These are phyloP conservation scores for Alsophila aescularia DNA, from an alignment of 2,888 invertebrate species.

Conservation along the genomic window DNA sequence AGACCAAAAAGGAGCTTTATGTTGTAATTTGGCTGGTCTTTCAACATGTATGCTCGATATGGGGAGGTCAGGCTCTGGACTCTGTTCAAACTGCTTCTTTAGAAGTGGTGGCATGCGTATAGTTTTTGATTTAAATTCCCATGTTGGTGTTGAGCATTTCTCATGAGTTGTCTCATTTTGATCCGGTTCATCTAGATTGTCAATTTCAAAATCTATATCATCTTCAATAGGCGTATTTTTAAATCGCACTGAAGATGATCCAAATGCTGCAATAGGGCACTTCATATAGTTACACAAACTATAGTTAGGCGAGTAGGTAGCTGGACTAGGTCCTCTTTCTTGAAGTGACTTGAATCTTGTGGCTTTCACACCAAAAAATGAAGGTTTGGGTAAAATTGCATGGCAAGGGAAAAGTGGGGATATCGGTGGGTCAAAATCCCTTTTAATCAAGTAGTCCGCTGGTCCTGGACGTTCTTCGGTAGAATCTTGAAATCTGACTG, in stretches of 20 bases:
- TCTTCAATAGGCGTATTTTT: conserved; percentile 43
- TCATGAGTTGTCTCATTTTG: conserved; percentile 18
- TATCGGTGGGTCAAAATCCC: conserved; percentile 60
- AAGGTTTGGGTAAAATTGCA: conserved; percentile 53
- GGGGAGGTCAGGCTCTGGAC: conserved; percentile 59
- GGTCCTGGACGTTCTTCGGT: conserved; percentile 59
- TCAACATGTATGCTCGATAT: conserved; percentile 29
- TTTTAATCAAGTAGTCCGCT: conserved; percentile 56
- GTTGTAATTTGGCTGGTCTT: conserved; percentile 48
- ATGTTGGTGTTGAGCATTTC: conserved; percentile 50
- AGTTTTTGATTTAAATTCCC: conserved; percentile 69
- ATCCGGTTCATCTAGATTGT: conserved; percentile 12
- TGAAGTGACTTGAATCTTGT: conserved; percentile 54
- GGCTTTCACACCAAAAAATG: conserved; percentile 64
- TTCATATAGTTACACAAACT: conserved; percentile 46
- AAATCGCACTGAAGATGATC: conserved; percentile 59
- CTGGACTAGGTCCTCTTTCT: conserved; percentile 65
- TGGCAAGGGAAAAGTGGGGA: conserved; percentile 46
- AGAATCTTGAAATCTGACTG: conserved; percentile 49
- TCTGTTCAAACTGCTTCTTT: conserved; percentile 52
- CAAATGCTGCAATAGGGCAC: conserved; percentile 61
- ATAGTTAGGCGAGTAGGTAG: conserved; percentile 50
- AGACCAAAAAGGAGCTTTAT: conserved; percentile 60
- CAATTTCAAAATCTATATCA: conserved; percentile 37
- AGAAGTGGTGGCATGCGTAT: conserved; percentile 57